A percentile compares a stretch with the other conserved stretches of the same genome.
phyloP scores from a whole-genome alignment of 2,888 invertebrate species.

The Drosophila sordidula region DNA sequence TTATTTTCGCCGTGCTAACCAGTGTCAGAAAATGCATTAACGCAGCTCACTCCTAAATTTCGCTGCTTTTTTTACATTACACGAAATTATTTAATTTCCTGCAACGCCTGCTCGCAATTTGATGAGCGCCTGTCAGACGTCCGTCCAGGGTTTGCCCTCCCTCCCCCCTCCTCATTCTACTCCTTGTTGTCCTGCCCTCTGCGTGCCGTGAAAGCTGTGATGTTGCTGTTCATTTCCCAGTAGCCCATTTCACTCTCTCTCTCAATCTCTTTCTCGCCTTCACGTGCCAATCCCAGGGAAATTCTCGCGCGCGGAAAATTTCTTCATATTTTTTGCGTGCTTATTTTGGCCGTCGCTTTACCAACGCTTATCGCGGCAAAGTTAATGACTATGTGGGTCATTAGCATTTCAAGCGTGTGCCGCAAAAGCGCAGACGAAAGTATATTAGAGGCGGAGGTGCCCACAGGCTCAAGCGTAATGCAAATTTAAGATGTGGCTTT shows the following conservation, averaged over 20 bases:
- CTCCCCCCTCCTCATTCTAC: background rate
- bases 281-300: slow-evolving; percentile 22
- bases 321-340: slow-evolving; percentile 25
- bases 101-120: slow-evolving; percentile 76
- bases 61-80: slow-evolving; percentile 49
- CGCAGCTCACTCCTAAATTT: slow-evolving; percentile 34
- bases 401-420: slow-evolving; percentile 65
- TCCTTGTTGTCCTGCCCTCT: slow-evolving; percentile 43
- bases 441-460: background rate
- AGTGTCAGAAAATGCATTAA: slow-evolving; percentile 69
- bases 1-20: slow-evolving; percentile 11
- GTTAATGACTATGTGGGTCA: slow-evolving; percentile 78
- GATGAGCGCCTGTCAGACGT: slow-evolving; percentile 71
- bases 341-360: slow-evolving; percentile 32
- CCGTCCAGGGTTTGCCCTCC: slow-evolving; percentile 21
- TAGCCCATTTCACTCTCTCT: background rate
- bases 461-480: slow-evolving; percentile 5
- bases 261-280: background rate
- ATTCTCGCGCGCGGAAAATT: slow-evolving; percentile 47
- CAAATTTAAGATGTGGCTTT: slow-evolving; percentile 37
- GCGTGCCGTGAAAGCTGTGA: slow-evolving; percentile 51
- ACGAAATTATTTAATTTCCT: slow-evolving; percentile 79
- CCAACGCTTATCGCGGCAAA: slow-evolving; percentile 67
- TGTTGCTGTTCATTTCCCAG: slow-evolving; percentile 27
- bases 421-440: slow-evolving; percentile 27